Evolutionary conservation across 2,113 vertebrate species (phyloP).

Genomic region (Bujurquina vittata): DNA sequence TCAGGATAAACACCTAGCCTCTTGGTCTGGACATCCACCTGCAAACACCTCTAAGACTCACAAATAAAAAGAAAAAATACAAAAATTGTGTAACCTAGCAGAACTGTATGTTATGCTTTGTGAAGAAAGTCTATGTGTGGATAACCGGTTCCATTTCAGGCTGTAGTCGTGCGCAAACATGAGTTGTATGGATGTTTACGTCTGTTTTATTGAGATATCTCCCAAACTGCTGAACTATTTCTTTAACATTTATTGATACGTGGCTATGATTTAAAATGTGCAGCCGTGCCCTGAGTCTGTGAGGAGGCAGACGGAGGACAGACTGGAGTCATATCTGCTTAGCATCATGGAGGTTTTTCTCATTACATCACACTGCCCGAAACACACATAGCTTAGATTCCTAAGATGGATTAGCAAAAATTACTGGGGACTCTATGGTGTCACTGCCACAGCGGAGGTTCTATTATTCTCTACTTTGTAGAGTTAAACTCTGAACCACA

Average conservation of each 20-base stretch:
- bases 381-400: background rate
- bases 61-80: background rate
- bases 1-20: background rate
- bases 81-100: background rate
- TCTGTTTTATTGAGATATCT: background rate
- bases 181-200: background rate
- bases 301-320: slow-evolving; percentile 15
- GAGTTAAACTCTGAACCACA: background rate
- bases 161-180: background rate
- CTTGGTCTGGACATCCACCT: background rate
- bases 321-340: background rate
- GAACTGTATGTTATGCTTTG: no score
- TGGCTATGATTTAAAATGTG: background rate
- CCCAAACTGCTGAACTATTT: background rate
- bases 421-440: background rate
- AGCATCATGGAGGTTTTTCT: slow-evolving; percentile 5
- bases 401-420: background rate
- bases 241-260: slow-evolving; percentile 9
- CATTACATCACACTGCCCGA: background rate
- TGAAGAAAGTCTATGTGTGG: background rate
- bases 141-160: background rate
- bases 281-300: background rate
- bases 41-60: background rate
- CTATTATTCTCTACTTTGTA: slow-evolving; percentile 16
- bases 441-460: background rate